Evolutionary conservation across 2,797 vertebrate species (phyloP).

Genomic region (Sebastolobus altivelis): DNA sequence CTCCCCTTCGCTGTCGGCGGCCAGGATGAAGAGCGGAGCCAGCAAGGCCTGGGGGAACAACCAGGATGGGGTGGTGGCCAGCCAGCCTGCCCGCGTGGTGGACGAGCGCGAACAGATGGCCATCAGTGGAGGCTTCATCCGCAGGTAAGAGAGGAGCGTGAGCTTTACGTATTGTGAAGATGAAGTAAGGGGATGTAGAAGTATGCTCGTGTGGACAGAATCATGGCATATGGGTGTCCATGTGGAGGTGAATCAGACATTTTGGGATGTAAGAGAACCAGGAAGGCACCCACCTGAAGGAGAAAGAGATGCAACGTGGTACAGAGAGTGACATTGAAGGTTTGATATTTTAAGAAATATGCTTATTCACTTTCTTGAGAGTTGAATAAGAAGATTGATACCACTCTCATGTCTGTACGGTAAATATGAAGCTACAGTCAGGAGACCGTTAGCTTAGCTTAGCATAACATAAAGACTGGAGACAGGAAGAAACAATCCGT

Average conservation of each 20-base stretch:
- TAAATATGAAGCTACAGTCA: too few species aligned
- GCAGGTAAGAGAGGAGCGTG: slow-evolving; percentile 87
- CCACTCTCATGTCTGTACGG: too few species aligned
- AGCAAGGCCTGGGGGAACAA: slow-evolving; percentile 99
- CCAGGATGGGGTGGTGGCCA: slow-evolving; percentile 98
- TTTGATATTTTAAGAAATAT: too few species aligned
- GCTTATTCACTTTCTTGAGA: too few species aligned
- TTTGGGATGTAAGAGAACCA: neutral
- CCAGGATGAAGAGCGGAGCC: slow-evolving; percentile 95
- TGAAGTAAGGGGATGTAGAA: neutral
- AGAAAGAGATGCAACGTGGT: neutral
- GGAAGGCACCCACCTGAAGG: neutral
- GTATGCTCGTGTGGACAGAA: neutral
- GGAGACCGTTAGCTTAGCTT: too few species aligned
- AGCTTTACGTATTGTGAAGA: neutral
- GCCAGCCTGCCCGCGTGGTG: slow-evolving; percentile 97
- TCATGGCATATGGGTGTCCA: neutral
- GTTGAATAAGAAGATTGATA: too few species aligned
- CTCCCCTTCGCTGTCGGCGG: slow-evolving; percentile 53
- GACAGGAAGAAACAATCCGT: too few species aligned
- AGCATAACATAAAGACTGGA: too few species aligned
- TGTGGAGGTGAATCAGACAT: neutral
- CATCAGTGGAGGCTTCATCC: slow-evolving; percentile 99
- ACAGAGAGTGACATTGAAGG: too few species aligned
- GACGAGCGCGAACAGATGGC: slow-evolving; percentile 99